Conservation (phyloP, 2,113 vertebrate species). For the Dipodomys ordii region DNA sequence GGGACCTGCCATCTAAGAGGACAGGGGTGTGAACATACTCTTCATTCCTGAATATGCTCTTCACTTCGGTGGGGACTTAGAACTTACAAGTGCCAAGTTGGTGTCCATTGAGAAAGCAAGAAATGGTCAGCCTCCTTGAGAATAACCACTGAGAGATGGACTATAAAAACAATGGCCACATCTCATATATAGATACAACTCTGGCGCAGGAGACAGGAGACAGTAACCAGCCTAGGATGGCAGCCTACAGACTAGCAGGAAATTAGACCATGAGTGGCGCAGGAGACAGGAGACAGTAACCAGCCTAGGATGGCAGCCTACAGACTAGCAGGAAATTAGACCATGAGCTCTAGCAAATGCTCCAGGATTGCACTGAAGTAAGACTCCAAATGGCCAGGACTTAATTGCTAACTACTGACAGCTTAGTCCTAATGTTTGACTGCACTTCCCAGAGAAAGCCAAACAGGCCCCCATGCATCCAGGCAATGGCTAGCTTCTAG, state of each 20-base stretch:
- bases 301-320: neutral
- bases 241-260: neutral
- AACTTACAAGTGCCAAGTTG: neutral
- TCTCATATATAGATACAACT: neutral
- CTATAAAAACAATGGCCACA: neutral
- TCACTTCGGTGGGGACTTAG: neutral
- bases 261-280: neutral
- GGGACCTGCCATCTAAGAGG: neutral
- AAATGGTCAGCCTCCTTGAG: neutral
- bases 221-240: too few relatives aligned
- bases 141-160: neutral
- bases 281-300: too few relatives aligned
- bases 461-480: neutral
- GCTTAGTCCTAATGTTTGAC: neutral
- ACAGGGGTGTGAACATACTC: neutral
- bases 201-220: neutral
- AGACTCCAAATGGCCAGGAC: neutral
- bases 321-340: neutral
- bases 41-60: neutral
- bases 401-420: neutral
- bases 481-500: neutral
- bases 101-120: neutral
- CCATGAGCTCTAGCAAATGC: neutral
- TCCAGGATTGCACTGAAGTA: neutral
- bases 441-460: neutral